Base-by-base conservation (phyloP, 2,888 invertebrate genomes). In the Nemurella pictetii region DNA sequence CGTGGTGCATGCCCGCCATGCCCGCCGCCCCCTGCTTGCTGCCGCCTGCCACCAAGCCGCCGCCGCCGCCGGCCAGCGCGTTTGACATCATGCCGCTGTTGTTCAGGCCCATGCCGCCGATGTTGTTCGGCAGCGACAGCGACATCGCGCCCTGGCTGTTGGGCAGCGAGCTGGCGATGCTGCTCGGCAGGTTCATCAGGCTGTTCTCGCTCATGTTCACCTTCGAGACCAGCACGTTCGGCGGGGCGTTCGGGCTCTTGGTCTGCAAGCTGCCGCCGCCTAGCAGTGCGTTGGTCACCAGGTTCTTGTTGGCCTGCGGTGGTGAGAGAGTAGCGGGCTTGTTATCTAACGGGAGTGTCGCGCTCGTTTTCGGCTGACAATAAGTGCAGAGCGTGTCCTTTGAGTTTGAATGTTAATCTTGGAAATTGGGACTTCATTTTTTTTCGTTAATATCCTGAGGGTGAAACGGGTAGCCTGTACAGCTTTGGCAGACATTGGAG, bases 241-340 rank as follows among this genome's bases (percentile, higher is more conserved):
- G 96, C 85, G 96, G 96, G 84, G 96, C 91, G 89, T 94, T 96
- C 87, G 96, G 96, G 90, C 95, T 96, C 90, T 96, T 96, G 91
- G 93, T 96, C 87, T 95, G 95, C 90, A 96, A 91, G 89, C 94
- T 94, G 89, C 94, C 95, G 90, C 95, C 93, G 87, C 94, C 93
- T 92, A 95, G 93, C 83, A 94, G 93, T 89, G 94, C 93, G 91
- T 94, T 93, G 84, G 94, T 93, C 89, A 95, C 93, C 90, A 95
- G 92, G 90, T 92, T 92, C 90, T 95, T 94, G 90, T 93, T 94
- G 90, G 94, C 93, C 94, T 95, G 92, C n/a, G n/a, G n/a, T n/a
- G n/a, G n/a, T n/a, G n/a, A n/a, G n/a, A n/a, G n/a, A n/a, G n/a
- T n/a, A n/a, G n/a, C n/a, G n/a, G n/a, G n/a, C n/a, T n/a, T n/a